Evolutionary conservation across 2,888 invertebrate species (phyloP), one percentile per base, ranked within the genome.

Genomic region (Nephrocerus scutellatus): DNA sequence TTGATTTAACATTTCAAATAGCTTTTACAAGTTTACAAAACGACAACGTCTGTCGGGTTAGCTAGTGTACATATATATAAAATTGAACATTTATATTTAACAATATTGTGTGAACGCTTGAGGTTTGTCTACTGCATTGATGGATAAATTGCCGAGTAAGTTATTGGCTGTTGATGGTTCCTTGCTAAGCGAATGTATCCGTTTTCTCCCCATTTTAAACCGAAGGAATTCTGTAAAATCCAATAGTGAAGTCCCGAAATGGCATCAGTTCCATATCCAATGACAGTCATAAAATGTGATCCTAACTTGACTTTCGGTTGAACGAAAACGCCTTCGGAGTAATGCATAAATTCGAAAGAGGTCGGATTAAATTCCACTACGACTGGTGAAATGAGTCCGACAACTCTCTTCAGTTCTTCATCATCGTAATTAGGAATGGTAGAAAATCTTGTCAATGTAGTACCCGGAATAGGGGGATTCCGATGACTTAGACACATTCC

Each of bases 271-370:
- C 54, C 63, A 43, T 58, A 66, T 6, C 67, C 67, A 3, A 63
- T 46, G 0, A 66, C 54, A 0, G 55, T 47, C 48, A 67, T 46
- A 34, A 51, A 62, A 39, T 67, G 67, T 1, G 59, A 56, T 26
- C 56, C 57, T 9, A 14, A 37, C 6, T 39, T 49, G 0, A 39
- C 36, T 0, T 30, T 14, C 0, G 57, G 53, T 25, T 55, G 60
- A 21, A 57, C 55, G 41, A 55, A 66, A 6, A 63, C 46, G 4
- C 65, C 67, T 6, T 49, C 53, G n/a, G 36, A 33, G 40, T 64
- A 65, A 35, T 62, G 60, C 63, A 65, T 63, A 44, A 65, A 67
- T 5, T 60, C 62, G 34, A 63, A 64, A 6, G 56, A 53, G 0
- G 53, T 54, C 1, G 62, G 60, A 59, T 64, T 60, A 20, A 57